Evolutionary conservation across 2,113 vertebrate genomes (phyloP).

Genomic region (Emydura subglobosa): DNA sequence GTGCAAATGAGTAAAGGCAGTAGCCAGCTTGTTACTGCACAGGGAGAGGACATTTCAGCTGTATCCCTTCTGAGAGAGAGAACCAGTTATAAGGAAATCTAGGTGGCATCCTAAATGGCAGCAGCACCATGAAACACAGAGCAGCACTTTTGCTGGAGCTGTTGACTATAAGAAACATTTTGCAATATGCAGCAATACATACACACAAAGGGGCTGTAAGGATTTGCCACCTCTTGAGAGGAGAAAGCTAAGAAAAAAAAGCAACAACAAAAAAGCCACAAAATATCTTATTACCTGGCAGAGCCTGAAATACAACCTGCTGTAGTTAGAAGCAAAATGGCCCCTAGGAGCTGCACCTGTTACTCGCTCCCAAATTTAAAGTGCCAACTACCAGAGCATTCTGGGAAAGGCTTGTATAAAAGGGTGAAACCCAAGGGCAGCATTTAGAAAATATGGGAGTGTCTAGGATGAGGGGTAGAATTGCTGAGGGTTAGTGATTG

Average conservation of each 20-base stretch:
- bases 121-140: not conserved
- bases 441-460: not conserved
- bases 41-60: not conserved
- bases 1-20: not conserved
- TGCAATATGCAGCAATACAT: not conserved
- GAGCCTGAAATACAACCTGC: not conserved
- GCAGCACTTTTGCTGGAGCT: not conserved
- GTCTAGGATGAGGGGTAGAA: not conserved
- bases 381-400: not conserved
- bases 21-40: not conserved
- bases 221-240: rapidly evolving
- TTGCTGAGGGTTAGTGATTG: not conserved
- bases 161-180: not conserved
- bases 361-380: not conserved
- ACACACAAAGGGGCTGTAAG: not conserved
- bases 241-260: not conserved
- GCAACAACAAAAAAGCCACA: rapidly evolving
- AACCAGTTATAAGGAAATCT: not conserved
- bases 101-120: not conserved
- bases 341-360: not conserved
- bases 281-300: not conserved
- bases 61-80: not conserved
- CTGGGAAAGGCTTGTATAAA: not conserved
- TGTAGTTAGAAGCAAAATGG: not conserved
- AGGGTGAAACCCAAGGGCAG: not conserved